phyloP scores from a whole-genome alignment of 2,113 vertebrate genomes.

The Bos taurus region DNA sequence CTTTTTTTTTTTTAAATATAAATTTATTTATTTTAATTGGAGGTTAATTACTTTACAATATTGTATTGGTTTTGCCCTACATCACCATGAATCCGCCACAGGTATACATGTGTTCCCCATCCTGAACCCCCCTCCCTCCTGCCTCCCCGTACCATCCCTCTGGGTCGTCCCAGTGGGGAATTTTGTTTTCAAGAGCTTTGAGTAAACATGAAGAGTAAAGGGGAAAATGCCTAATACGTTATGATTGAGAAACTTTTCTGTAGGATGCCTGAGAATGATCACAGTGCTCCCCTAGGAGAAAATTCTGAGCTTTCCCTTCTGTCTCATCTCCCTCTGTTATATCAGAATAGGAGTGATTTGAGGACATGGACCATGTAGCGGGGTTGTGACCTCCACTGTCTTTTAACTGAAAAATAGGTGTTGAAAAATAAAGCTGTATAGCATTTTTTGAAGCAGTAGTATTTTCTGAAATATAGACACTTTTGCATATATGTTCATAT shows the following conservation, averaged over 20 bases:
- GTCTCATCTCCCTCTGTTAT: background rate
- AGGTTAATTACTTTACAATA: too few relatives aligned
- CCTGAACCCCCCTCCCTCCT: too few relatives aligned
- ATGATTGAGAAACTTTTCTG: background rate
- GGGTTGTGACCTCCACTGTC: background rate
- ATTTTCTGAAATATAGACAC: background rate
- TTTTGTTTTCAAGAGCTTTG: conserved; percentile 4
- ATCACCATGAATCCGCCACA: too few relatives aligned
- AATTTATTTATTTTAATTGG: too few relatives aligned
- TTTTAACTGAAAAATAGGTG: background rate
- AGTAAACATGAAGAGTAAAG: conserved; percentile 20
- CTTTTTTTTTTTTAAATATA: background rate
- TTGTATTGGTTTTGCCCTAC: too few relatives aligned
- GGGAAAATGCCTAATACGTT: conserved; percentile 5
- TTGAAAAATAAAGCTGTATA: background rate
- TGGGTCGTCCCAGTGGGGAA: background rate
- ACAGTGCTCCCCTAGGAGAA: background rate
- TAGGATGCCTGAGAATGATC: conserved; percentile 41
- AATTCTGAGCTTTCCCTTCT: background rate
- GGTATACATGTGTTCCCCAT: too few relatives aligned
- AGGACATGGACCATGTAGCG: background rate
- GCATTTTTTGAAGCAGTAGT: background rate
- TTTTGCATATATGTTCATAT: background rate
- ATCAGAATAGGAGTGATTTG: background rate
- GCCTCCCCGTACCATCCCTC: too few relatives aligned